Evolutionary conservation across 1,140 invertebrate species (phyloP).

Genomic region (Hyphantria cunea): DNA sequence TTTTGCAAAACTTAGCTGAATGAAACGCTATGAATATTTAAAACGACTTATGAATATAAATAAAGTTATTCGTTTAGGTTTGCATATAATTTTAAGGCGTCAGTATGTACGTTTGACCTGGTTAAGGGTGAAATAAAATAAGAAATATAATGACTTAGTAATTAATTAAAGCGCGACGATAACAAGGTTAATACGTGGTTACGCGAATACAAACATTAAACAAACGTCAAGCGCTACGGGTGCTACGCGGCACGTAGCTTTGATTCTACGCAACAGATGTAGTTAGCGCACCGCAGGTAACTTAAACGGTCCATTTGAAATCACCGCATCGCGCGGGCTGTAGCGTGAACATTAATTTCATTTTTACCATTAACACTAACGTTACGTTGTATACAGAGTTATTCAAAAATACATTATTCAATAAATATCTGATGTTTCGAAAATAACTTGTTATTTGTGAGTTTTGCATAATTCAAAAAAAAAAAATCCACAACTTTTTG

Average conservation of each 20-base stretch:
- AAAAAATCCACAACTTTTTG: too few species aligned
- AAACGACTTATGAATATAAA: conserved; percentile 12
- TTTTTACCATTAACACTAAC: background rate
- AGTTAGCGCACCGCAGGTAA: background rate
- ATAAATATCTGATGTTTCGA: too few species aligned
- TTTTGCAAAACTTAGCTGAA: conserved; percentile 3
- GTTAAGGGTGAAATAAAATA: conserved; percentile 2
- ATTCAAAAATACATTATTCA: too few species aligned
- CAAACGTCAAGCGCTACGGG: background rate
- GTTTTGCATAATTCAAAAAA: too few species aligned
- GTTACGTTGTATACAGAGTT: too few species aligned
- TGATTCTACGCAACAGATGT: background rate
- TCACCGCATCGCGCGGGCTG: background rate
- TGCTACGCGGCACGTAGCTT: background rate
- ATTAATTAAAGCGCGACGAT: conserved; percentile 20
- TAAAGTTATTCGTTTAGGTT: conserved; percentile 9
- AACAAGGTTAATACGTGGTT: conserved; percentile 10
- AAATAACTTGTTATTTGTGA: too few species aligned
- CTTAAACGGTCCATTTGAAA: conserved; percentile 8
- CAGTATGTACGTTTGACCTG: background rate
- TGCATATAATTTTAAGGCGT: conserved; percentile 3
- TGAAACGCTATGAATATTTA: conserved; percentile 15
- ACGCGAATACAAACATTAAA: background rate
- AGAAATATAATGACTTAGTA: conserved; percentile 6
- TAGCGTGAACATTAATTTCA: conserved; percentile 2